Base-by-base conservation (phyloP, 1,140 invertebrate species). In the Amphibalanus amphitrite region DNA sequence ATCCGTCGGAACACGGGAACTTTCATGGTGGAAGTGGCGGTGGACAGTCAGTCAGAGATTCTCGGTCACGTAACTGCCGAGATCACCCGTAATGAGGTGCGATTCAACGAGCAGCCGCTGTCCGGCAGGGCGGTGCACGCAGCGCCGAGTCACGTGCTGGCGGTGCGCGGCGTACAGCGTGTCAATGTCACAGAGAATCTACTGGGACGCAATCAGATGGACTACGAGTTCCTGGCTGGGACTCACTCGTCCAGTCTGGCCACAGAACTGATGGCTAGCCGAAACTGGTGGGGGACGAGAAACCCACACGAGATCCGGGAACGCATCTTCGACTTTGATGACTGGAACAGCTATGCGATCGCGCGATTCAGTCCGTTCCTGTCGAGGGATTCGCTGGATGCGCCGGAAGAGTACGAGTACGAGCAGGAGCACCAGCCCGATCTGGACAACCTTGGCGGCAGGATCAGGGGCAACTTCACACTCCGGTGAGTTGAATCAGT, bases 281-380 rank as follows among this genome's bases (percentile, higher is more conserved):
- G 95, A 78, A 99, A 99, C 80, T 99, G 92, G 91, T 99, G 97
- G 96, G 96, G 95, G 20, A 89, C 87, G 8, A 80, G 81, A 3
- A 84, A 90, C 71, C 84, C 89, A 65, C 79, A 79, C 13, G 80
- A 83, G 47, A 98, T 99, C 33, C 84, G 86, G 74, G 84, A 87
- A 69, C 85, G 88, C 78, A 97, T 99, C 75, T 99, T 99, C 80
- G 97, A 99, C 82, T 98, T 99, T 82, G 95, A 99, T 80, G 96
- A 98, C 78, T 99, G 97, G 97, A 99, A 99, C 79, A 94, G 94
- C 81, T 95, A 95, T 79, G 94, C 95, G 0, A 86, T 96, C 64
- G 95, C 94, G 0, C 84, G 88, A 26, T 99, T 90, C 80, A 84
- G 86, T 72, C 96, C 95, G 0, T 99, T 88, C 80, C 83, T 97